Percentiles rank a stretch among this genome's conserved stretches.
Evolutionary conservation across 2,888 invertebrate genomes (phyloP).

Genomic region (Ectropis crepuscularia): DNA sequence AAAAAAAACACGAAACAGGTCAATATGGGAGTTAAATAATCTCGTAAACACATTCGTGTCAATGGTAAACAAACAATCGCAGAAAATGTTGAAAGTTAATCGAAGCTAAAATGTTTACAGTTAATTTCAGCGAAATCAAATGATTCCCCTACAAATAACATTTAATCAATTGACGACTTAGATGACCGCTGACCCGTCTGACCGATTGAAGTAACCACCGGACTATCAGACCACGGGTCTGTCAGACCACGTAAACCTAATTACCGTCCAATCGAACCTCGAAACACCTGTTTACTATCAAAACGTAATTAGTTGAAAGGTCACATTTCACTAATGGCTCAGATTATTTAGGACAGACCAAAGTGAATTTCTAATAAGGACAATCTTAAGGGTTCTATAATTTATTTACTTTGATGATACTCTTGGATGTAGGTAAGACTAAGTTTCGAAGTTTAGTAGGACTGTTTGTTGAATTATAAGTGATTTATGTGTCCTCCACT

Average conservation of each 20-base stretch:
- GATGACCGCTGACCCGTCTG: conserved; percentile 44
- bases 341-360: conserved; percentile 64
- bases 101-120: no score
- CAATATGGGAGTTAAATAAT: no score
- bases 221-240: conserved; percentile 46
- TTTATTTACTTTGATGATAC: conserved; percentile 66
- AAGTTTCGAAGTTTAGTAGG: conserved; percentile 49
- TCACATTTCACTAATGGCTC: conserved; percentile 66
- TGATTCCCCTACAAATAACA: conserved; percentile 38
- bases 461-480: conserved; percentile 42
- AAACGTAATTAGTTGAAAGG: conserved; percentile 70
- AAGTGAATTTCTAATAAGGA: conserved; percentile 77
- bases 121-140: conserved; percentile 29
- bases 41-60: no score
- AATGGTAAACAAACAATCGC: not conserved
- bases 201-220: conserved; percentile 51
- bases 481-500: conserved; percentile 33
- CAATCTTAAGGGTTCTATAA: conserved; percentile 66
- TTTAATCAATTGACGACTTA: conserved; percentile 68
- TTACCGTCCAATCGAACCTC: conserved; percentile 58
- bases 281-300: conserved; percentile 71
- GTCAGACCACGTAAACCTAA: conserved; percentile 66
- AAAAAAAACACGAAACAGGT: no score
- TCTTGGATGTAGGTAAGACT: conserved; percentile 41
- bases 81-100: no score